Conservation (phyloP, 2,888 invertebrate genomes). For the Pammene fasciana region DNA sequence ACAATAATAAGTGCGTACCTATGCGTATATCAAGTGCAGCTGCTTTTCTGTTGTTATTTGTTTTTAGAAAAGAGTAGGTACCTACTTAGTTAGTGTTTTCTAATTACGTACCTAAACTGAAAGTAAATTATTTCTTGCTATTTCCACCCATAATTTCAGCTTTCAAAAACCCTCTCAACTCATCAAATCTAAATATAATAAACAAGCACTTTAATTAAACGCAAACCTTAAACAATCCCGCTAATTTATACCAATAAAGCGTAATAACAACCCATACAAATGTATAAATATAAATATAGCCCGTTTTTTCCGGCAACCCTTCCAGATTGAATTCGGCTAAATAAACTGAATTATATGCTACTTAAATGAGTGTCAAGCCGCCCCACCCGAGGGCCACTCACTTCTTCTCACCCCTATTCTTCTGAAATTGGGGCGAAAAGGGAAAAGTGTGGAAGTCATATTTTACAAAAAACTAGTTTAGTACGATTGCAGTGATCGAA, state of each 20-base stretch:
- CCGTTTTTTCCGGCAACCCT: constrained; percentile 59
- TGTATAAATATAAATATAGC: constrained; percentile 47
- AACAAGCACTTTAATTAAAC: constrained; percentile 61
- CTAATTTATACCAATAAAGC: constrained; percentile 80
- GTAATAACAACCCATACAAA: constrained; percentile 52
- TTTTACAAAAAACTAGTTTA: constrained; percentile 2
- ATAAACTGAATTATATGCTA: constrained; percentile 88
- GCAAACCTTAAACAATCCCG: constrained; percentile 66
- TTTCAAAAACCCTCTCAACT: not conserved
- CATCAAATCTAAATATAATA: constrained; percentile 3
- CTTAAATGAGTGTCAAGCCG: constrained; percentile 86
- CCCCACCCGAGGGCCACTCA: constrained; percentile 66
- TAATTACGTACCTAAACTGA: too few species aligned
- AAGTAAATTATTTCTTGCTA: too few species aligned
- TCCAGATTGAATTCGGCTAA: constrained; percentile 76
- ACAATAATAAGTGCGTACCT: too few species aligned
- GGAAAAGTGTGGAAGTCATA: constrained; percentile 51
- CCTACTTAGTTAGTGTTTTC: too few species aligned
- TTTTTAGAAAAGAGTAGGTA: too few species aligned
- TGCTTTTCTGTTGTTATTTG: too few species aligned
- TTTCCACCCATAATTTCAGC: not conserved
- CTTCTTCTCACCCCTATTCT: constrained; percentile 71
- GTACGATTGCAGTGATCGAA: too few species aligned
- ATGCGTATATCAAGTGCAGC: too few species aligned
- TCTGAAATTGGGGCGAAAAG: constrained; percentile 59